Conservation (phyloP, 2,888 invertebrate species). For the Portevinia maculata region DNA sequence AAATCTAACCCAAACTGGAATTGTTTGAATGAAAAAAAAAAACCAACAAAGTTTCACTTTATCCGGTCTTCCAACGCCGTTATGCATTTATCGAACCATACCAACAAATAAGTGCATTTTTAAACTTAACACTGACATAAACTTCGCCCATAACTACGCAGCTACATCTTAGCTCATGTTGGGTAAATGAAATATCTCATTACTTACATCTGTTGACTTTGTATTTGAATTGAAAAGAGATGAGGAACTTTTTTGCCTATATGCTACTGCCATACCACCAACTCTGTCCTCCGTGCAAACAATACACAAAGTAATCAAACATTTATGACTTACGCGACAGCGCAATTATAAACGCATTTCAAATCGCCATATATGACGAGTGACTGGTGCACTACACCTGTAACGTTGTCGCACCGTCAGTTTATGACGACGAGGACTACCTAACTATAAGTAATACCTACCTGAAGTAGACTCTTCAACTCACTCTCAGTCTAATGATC, state of each 20-base stretch:
- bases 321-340: slow-evolving; percentile 47
- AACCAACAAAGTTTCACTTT: slow-evolving; percentile 32
- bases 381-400: slow-evolving; percentile 47
- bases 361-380: slow-evolving; percentile 12
- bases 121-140: slow-evolving; percentile 3
- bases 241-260: slow-evolving; percentile 2
- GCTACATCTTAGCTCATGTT: slow-evolving; percentile 21
- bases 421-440: neutral
- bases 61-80: slow-evolving; percentile 16
- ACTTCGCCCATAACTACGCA: neutral
- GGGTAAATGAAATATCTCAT: slow-evolving; percentile 57
- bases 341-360: slow-evolving; percentile 64
- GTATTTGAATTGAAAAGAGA: slow-evolving; percentile 38
- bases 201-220: slow-evolving; percentile 64
- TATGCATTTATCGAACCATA: slow-evolving; percentile 30
- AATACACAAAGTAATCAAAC: slow-evolving; percentile 35
- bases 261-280: slow-evolving; percentile 19
- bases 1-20: slow-evolving; percentile 36
- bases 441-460: neutral
- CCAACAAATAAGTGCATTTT: slow-evolving; percentile 14
- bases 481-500: slow-evolving; percentile 66
- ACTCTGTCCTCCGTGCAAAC: slow-evolving; percentile 21
- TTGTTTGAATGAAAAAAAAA: slow-evolving; percentile 4
- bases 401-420: slow-evolving; percentile 23
- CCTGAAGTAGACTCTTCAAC: slow-evolving; percentile 58